Evolutionary conservation across 2,888 invertebrate species (phyloP), one percentile per base, ranked within the genome.

Genomic region (Danaus chrysippus): DNA sequence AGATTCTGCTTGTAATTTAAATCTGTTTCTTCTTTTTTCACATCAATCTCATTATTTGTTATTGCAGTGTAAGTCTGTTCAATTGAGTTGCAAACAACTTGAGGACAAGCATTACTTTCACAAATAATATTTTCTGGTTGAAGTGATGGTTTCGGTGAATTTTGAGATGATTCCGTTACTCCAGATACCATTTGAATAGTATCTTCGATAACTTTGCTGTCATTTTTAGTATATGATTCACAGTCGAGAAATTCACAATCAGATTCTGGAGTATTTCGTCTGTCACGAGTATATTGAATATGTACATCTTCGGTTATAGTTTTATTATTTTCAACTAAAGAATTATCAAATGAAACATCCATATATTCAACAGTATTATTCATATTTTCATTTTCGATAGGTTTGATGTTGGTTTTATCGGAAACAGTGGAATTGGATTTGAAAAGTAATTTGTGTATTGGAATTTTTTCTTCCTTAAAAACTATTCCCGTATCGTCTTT

Each of bases 211-310:
- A 41, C 8, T n/a, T 19, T 42, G 1, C 34, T 72, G 57, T 81
- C 80, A 74, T 76, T 77, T 67, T 83, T 83, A n/a, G 76, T 79
- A 65, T 87, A 80, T 69, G 86, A 86, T 58, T 90, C 90, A 76
- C 90, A 90, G 67, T 91, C 90, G 46, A 86, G 71, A 82, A 90
- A 90, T 66, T 89, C 89, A 73, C 79, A 73, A 67, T 90, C 90
- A 6, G 89, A 88, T 64, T 89, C 88, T 42, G 65, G 63, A 57
- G 71, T 62, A 65, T 69, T 64, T 59, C 60, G 69, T 41, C 59
- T 56, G 59, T 76, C 74, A 59, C 42, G 42, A 54, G 17, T 46
- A 34, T 49, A 15, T 17, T 8, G 15, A 11, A 10, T 3, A 17
- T 15, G 10, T 2, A 49, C 10, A 15, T 49, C 11, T 17, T 17